Percentiles rank a stretch among this genome's conserved stretches.
Conservation (phyloP, 1,140 invertebrate genomes). For the Leptinotarsa texana region DNA sequence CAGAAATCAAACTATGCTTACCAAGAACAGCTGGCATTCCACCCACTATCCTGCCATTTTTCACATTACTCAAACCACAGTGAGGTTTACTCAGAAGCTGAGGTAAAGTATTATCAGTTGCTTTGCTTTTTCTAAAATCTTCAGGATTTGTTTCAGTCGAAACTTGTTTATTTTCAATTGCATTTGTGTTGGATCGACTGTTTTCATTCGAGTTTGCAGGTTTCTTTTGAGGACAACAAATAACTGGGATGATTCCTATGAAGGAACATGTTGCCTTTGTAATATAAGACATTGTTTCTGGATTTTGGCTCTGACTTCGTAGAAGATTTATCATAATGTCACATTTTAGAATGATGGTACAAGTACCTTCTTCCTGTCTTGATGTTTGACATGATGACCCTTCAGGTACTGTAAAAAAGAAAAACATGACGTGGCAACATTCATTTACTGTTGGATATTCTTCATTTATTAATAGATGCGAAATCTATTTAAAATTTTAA, state of each 20-base stretch:
- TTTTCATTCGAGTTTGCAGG: no score
- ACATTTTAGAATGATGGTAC: neutral
- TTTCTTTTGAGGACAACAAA: neutral
- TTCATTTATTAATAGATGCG: no score
- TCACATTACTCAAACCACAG: neutral
- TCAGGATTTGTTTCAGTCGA: neutral
- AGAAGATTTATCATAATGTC: neutral
- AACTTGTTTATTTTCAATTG: neutral
- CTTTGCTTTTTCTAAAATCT: neutral
- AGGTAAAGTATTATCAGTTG: neutral
- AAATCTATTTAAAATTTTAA: no score
- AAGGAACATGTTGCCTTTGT: neutral
- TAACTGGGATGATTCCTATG: neutral
- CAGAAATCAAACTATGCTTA: neutral
- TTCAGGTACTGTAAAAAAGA: neutral
- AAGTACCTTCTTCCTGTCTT: neutral
- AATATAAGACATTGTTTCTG: neutral
- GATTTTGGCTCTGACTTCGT: neutral
- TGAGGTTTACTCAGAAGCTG: neutral
- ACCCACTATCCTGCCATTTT: neutral
- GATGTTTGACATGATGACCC: neutral
- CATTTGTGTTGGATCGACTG: no score
- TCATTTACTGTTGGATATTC: no score
- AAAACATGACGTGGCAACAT: no score
- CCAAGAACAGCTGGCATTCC: slow-evolving; percentile 1